Percentiles rank a stretch among this genome's conserved stretches.
These are phyloP conservation scores for Oegoconia quadripuncta DNA, from an alignment of 2,888 invertebrate genomes.

Conservation along the genomic window DNA sequence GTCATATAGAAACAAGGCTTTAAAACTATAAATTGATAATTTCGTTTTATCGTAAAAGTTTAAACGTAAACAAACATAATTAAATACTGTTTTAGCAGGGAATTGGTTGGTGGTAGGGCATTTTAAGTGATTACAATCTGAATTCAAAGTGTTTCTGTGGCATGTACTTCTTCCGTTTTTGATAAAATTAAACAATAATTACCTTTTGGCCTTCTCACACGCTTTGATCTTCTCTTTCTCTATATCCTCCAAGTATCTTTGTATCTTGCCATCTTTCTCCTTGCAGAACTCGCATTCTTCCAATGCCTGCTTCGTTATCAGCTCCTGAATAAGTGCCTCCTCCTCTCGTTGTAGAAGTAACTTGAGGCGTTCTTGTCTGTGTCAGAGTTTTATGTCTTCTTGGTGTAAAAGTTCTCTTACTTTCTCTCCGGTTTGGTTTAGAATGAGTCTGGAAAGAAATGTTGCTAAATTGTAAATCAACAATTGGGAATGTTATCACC, in stretches of 20 bases:
- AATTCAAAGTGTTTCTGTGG: no score
- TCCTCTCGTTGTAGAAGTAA: slow-evolving; percentile 50
- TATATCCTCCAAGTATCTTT: slow-evolving; percentile 45
- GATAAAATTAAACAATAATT: no score
- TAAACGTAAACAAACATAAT: no score
- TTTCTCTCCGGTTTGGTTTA: slow-evolving; percentile 57
- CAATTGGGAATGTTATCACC: no score
- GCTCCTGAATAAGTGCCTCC: slow-evolving; percentile 40
- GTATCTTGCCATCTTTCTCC: slow-evolving; percentile 41
- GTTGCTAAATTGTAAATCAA: no score
- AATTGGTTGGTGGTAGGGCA: no score
- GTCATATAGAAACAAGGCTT: no score
- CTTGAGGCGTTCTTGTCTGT: slow-evolving; percentile 51
- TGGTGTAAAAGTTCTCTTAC: slow-evolving; percentile 46
- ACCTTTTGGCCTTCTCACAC: slow-evolving; percentile 66
- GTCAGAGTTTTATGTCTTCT: slow-evolving; percentile 62
- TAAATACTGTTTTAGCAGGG: no score
- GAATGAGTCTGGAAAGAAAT: slow-evolving; percentile 57
- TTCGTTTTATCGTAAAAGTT: no score
- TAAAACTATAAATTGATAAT: no score
- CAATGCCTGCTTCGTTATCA: slow-evolving; percentile 38
- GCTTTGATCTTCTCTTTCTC: slow-evolving; percentile 54
- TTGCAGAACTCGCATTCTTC: slow-evolving; percentile 51
- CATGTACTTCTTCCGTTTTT: no score
- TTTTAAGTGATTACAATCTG: no score